Evolutionary conservation across 2,797 vertebrate species (phyloP).

Genomic region (Gouania willdenowi): DNA sequence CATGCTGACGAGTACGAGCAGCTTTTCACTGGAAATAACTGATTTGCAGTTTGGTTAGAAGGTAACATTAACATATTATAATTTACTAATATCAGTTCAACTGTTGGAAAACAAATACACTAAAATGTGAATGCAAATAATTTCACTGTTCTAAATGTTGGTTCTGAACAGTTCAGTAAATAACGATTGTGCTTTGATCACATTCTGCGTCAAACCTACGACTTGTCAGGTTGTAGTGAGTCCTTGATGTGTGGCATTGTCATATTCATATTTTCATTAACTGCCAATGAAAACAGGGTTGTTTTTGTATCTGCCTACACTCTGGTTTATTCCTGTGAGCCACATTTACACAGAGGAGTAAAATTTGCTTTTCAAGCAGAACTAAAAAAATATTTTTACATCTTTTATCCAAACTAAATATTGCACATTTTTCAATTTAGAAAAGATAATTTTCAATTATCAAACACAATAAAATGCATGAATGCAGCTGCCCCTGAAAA

Average conservation of each 20-base stretch:
- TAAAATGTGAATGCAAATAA: neutral
- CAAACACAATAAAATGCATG: slow-evolving; percentile 39
- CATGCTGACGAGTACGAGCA: slow-evolving; percentile 1
- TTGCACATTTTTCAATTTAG: slow-evolving; percentile 50
- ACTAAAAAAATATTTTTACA: slow-evolving; percentile 14
- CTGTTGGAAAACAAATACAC: too few relatives aligned
- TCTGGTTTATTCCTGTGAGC: neutral
- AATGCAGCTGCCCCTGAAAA: slow-evolving; percentile 49
- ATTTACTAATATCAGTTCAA: too few relatives aligned
- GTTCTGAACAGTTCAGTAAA: slow-evolving; percentile 1
- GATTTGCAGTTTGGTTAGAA: slow-evolving; percentile 2
- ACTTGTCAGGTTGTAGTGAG: neutral
- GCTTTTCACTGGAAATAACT: slow-evolving; percentile 20
- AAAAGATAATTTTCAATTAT: slow-evolving; percentile 55
- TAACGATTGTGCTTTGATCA: slow-evolving; percentile 38
- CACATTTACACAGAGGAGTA: neutral
- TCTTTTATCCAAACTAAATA: slow-evolving; percentile 38
- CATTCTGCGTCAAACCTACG: too few relatives aligned
- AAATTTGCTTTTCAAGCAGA: slow-evolving; percentile 2
- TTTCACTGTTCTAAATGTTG: neutral
- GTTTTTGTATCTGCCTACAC: neutral
- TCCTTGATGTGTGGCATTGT: neutral
- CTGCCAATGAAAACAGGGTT: neutral
- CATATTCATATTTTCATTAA: neutral
- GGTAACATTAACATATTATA: too few relatives aligned